Conservation (phyloP, 2,797 vertebrate genomes). For the Malacoraja senta region DNA sequence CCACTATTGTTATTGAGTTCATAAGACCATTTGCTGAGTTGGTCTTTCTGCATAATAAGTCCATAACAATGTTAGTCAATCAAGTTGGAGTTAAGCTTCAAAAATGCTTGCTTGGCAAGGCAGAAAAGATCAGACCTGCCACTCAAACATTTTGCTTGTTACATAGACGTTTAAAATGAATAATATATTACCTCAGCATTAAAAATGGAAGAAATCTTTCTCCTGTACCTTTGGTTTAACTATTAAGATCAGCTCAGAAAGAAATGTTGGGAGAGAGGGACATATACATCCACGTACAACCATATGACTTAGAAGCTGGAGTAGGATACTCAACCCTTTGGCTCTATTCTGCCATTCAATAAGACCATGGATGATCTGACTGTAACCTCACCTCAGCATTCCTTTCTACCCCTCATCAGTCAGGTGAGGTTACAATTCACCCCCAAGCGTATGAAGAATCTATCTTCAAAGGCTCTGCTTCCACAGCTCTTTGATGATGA, state of each 20-base stretch:
- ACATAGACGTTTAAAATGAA: background rate
- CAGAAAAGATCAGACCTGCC: background rate
- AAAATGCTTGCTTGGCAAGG: background rate
- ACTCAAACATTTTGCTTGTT: background rate
- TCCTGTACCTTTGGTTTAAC: background rate
- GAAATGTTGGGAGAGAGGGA: too few relatives aligned
- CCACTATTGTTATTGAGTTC: background rate
- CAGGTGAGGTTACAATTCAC: too few relatives aligned
- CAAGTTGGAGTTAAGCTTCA: background rate
- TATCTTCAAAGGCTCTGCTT: too few relatives aligned
- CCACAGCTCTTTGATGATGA: too few relatives aligned
- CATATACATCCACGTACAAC: too few relatives aligned
- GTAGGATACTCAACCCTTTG: background rate
- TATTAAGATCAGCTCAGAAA: background rate
- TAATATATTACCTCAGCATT: background rate
- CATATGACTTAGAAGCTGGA: too few relatives aligned
- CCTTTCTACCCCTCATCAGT: too few relatives aligned
- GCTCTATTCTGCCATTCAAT: background rate
- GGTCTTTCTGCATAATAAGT: background rate
- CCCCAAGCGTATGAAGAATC: too few relatives aligned
- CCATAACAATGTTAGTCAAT: background rate
- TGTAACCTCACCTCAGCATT: too few relatives aligned
- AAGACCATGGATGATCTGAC: background rate
- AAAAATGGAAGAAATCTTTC: background rate
- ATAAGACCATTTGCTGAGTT: background rate